Evolutionary conservation across 2,888 invertebrate genomes (phyloP), one percentile per base, ranked within the genome.

Genomic region (Lycophotia porphyrea): DNA sequence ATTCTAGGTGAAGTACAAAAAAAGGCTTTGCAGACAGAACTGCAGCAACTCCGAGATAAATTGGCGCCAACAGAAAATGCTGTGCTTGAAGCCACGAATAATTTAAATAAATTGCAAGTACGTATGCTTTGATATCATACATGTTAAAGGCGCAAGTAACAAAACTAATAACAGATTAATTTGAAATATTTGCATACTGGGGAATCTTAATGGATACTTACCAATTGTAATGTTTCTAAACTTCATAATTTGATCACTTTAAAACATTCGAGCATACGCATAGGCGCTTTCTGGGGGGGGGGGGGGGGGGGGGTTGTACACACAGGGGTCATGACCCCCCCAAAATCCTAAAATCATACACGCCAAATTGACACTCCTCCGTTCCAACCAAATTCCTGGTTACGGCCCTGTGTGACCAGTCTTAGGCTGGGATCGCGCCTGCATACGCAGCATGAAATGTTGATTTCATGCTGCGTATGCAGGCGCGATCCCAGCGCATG

Each of bases 51-150:
- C 24, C 95, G 94, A 85, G 96, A 96, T 42, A 96, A 97, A 79
- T 89, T 96, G 71, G 91, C 92, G 1, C 95, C 95, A 0, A 96
- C 96, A 3, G 95, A 96, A 69, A 95, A 95, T 78, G 96, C 97
- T 4, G 95, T 97, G 0, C 84, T 94, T 44, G 95, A 96, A 83
- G 94, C 97, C 2, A 91, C 94, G n/a, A 93, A 90, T 44, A 97
- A 97, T 84, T 92, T 97, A 65, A 95, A 96, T 42, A 95, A 95
- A 81, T 90, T 97, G 24, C 97, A 97, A 94, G 96, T 95, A 87
- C 11, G 52, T 42, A 34, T 21, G 5, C 55, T 24, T 61, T 24
- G 15, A 18, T 31, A 31, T 31, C 39, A 21, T 27, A 21, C 63
- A 39, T n/a, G n/a, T 18, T 36, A 36, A 15, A n/a, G 8, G 15